Evolutionary conservation across 2,888 invertebrate species (phyloP).

Genomic region (Tillus elongatus): DNA sequence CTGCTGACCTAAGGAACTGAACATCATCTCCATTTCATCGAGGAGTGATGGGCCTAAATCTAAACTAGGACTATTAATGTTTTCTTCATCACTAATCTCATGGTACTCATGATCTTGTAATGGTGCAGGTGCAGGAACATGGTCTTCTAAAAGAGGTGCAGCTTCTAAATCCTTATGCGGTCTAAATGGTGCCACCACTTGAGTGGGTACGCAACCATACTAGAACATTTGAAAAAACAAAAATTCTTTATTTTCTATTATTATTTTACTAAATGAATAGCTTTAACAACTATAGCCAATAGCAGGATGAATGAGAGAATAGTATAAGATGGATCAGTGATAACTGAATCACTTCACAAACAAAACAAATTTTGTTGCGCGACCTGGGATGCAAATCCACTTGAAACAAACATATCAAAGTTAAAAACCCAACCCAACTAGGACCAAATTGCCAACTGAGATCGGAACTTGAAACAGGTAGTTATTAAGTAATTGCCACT

Average conservation of each 20-base stretch:
- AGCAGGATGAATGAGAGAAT: no score
- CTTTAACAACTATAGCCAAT: no score
- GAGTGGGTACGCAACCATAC: conserved; percentile 74
- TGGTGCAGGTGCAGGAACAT: conserved; percentile 39
- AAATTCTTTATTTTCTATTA: conserved; percentile 8
- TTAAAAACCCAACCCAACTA: no score
- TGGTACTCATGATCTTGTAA: conserved; percentile 64
- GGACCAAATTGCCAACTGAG: no score
- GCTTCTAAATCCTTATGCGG: conserved; percentile 76
- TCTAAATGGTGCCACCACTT: conserved; percentile 81
- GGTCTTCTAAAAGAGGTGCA: conserved; percentile 50
- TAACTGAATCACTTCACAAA: no score
- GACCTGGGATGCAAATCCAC: no score
- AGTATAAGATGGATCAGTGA: no score
- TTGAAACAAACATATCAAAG: no score
- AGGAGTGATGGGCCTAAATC: conserved; percentile 84
- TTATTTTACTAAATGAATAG: neutral
- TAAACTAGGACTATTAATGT: conserved; percentile 46
- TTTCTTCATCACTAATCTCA: conserved; percentile 74
- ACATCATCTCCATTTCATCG: conserved; percentile 85
- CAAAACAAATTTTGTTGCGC: no score
- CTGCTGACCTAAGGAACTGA: conserved; percentile 50
- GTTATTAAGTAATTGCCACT: no score
- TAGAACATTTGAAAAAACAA: conserved; percentile 31
- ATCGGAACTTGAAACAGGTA: no score